These are phyloP conservation scores for Eurystomus gularis DNA, from an alignment of 2,113 vertebrate genomes.

Conservation along the genomic window DNA sequence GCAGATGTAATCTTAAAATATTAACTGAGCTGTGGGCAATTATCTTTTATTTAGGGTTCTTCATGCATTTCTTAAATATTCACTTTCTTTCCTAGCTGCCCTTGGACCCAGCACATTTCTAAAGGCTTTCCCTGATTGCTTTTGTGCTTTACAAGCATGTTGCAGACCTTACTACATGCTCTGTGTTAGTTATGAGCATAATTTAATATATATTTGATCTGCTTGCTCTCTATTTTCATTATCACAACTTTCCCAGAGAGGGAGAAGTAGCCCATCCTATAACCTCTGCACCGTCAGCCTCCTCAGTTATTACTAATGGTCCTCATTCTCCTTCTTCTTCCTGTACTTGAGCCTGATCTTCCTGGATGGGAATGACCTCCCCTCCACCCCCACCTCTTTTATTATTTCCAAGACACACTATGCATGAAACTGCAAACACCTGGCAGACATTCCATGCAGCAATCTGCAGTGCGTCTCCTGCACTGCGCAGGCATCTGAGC, in stretches of 20 bases:
- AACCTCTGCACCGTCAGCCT: slow-evolving; percentile 39
- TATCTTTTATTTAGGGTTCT: neutral
- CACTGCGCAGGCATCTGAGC: slow-evolving; percentile 55
- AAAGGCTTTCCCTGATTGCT: neutral
- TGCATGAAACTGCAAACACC: slow-evolving; percentile 67
- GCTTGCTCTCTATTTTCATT: neutral
- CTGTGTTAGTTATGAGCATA: neutral
- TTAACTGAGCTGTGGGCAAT: neutral
- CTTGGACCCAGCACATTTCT: neutral
- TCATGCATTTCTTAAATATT: neutral
- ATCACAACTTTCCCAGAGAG: neutral
- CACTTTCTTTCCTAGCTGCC: neutral
- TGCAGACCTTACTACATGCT: neutral
- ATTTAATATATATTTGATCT: neutral
- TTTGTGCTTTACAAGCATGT: neutral
- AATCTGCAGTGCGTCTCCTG: slow-evolving; percentile 59
- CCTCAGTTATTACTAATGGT: slow-evolving; percentile 26
- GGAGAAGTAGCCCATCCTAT: neutral
- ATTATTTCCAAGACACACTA: slow-evolving; percentile 17
- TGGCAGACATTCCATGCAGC: slow-evolving; percentile 69
- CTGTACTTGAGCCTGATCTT: slow-evolving; percentile 20
- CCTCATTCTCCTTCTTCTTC: neutral
- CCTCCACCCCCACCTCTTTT: slow-evolving; percentile 30
- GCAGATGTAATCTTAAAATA: neutral
- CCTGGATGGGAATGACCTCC: slow-evolving; percentile 50